Base-by-base conservation (phyloP, 2,888 invertebrate genomes). In the Tholera decimalis region DNA sequence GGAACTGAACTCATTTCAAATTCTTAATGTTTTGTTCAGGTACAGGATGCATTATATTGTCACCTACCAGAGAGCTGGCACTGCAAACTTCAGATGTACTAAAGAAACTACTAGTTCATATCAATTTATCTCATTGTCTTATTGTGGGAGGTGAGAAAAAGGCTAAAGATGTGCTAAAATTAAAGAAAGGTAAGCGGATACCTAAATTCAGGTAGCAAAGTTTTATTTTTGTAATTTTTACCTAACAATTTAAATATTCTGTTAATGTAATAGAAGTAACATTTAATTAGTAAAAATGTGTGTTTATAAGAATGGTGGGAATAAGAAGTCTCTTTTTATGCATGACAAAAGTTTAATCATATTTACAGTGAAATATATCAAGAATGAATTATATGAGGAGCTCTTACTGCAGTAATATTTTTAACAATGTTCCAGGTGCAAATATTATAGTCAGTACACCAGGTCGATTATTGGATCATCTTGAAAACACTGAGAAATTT, bases 391-490 rank as follows among this genome's bases (percentile, higher is more conserved):
- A 1, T 26, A 20, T n/a, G 20, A 18, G 3, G 2, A 9, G 15
- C 28, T 35, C 8, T 2, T 7, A 28, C 6, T 18, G 22, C 9
- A 9, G 1, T 18, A 1, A 20, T 57, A 49, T 6, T 11, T 18
- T 3, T 9, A 20, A 28, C 1, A 46, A 53, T 65, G 75, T 88
- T 89, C n/a, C 75, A 96, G 98, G 97, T 83, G 96, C 98, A 22
- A 99, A 99, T 88, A 98, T 99, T 66, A 89, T 99, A 43, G 98
- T 99, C 0, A 98, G 99, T 8, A 99, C 99, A 3, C 99, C 99
- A n/a, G 99, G 99, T 8, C 96, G 99, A 68, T 95, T 99, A 24
- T 91, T 99, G 37, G 99, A 99, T 96, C 99, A 99, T 91, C 94
- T 99, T 70, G 97, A 98, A 94, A 98, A 97, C 86, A 98, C 99